These are phyloP conservation scores for Alloscopus bannaensis DNA, from an alignment of 2,888 invertebrate species.

Conservation along the genomic window DNA sequence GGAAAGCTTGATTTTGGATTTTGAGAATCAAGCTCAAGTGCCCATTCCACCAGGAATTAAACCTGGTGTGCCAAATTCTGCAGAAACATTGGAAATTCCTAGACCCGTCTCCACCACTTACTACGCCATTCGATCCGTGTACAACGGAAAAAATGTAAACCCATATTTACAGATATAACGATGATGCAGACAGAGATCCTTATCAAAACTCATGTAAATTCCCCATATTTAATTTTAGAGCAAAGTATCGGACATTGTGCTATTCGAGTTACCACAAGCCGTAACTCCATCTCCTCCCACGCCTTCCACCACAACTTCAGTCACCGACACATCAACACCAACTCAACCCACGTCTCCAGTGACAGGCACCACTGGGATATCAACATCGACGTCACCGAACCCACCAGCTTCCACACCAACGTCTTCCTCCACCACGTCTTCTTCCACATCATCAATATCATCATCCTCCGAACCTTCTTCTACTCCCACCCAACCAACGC, in stretches of 20 bases:
- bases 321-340: neutral
- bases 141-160: constrained; percentile 7
- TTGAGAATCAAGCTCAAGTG: constrained; percentile 28
- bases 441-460: neutral
- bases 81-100: neutral
- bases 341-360: neutral
- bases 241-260: constrained; percentile 12
- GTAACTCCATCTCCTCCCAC: neutral
- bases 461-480: constrained; percentile 9
- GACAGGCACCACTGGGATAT: neutral
- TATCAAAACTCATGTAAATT: neutral
- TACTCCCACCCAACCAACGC: neutral
- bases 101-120: constrained; percentile 8
- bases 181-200: neutral
- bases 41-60: neutral
- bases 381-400: neutral
- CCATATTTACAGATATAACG: no score
- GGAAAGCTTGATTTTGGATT: constrained; percentile 19
- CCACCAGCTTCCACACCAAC: constrained; percentile 24
- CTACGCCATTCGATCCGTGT: constrained; percentile 17
- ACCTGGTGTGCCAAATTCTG: constrained; percentile 18
- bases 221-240: constrained; percentile 18
- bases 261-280: neutral
- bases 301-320: neutral
- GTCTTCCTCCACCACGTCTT: constrained; percentile 7